A percentile compares a stretch with the other conserved stretches of the same genome.
Evolutionary conservation across 2,797 vertebrate genomes (phyloP).

Genomic region (Rachycentron canadum): DNA sequence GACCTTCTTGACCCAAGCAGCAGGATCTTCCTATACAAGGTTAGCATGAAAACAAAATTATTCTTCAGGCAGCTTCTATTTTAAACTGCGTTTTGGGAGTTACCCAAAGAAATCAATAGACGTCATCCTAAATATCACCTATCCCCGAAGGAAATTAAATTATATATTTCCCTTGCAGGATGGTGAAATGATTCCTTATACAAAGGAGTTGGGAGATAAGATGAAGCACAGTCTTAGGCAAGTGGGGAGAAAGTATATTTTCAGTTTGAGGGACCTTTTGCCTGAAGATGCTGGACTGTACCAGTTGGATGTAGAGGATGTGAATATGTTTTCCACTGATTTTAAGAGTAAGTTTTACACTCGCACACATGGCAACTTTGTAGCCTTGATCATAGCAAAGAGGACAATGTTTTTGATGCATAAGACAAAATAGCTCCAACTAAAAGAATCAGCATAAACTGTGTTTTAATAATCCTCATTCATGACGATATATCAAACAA

Average conservation of each 20-base stretch:
- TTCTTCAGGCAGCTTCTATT: background rate
- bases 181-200: constrained; percentile 85
- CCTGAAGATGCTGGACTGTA: constrained; percentile 91
- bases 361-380: background rate
- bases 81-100: background rate
- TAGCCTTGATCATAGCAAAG: background rate
- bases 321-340: constrained; percentile 89
- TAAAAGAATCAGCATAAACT: background rate
- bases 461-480: background rate
- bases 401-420: background rate
- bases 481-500: background rate
- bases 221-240: constrained; percentile 84
- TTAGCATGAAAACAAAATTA: constrained; percentile 59
- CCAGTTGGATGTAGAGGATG: constrained; percentile 87
- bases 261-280: constrained; percentile 86
- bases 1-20: constrained; percentile 86
- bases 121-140: constrained; percentile 11
- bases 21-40: constrained; percentile 90
- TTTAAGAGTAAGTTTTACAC: constrained; percentile 83
- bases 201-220: constrained; percentile 75
- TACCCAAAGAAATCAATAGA: background rate
- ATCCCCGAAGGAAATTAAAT: background rate
- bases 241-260: constrained; percentile 84
- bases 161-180: constrained; percentile 77
- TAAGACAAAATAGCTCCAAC: background rate